Conservation (phyloP, 1,140 invertebrate species). For the Drosophila burlai region DNA sequence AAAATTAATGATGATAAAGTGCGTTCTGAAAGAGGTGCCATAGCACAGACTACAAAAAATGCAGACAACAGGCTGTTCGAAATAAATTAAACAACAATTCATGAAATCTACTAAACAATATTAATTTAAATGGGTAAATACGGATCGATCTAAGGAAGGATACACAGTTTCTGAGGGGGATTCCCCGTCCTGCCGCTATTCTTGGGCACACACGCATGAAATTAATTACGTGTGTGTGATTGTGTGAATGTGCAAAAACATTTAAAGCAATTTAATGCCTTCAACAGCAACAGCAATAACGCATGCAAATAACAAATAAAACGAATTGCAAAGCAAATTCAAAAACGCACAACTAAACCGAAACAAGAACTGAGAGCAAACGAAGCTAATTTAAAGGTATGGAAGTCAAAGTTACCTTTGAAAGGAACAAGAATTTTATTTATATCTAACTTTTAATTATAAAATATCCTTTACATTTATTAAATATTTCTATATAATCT, state of each 20-base stretch:
- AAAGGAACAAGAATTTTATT: neutral
- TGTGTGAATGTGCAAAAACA: constrained; percentile 28
- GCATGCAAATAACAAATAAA: constrained; percentile 31
- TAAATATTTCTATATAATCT: too few relatives aligned
- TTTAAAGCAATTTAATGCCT: constrained; percentile 45
- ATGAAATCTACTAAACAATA: neutral
- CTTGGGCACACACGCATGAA: constrained; percentile 48
- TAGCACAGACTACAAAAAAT: neutral
- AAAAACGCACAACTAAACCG: constrained; percentile 17
- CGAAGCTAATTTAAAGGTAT: neutral
- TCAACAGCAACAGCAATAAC: constrained; percentile 13
- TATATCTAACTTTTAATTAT: neutral
- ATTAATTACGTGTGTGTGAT: constrained; percentile 43
- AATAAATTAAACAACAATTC: neutral
- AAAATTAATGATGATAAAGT: constrained; percentile 59
- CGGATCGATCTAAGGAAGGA: neutral
- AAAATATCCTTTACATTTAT: too few relatives aligned
- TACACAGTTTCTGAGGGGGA: neutral
- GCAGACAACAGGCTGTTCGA: neutral
- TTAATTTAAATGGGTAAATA: constrained; percentile 3
- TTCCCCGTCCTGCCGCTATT: neutral
- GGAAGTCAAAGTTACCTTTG: neutral
- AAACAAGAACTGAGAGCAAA: constrained; percentile 8
- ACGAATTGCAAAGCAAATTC: constrained; percentile 36
- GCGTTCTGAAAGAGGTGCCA: constrained; percentile 1